Base-by-base conservation (phyloP, 2,888 invertebrate genomes). In the Brassicogethes aeneus region DNA sequence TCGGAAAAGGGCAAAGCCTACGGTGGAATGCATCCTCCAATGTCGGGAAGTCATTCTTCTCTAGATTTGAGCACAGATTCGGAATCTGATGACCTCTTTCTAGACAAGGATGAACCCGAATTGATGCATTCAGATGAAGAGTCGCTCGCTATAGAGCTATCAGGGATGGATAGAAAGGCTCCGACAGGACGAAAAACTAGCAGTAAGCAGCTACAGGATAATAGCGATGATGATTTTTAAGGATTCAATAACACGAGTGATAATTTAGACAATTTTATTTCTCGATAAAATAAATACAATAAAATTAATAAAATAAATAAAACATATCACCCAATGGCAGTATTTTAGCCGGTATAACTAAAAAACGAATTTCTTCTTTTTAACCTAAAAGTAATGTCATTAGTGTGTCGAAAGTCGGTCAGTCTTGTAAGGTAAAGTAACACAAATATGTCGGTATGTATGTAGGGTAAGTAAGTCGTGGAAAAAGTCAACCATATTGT, bases 21-120 rank as follows among this genome's bases (percentile, higher is more conserved):
- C 36, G 63, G 61, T 2, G 53, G 53, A 3, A 59, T 64, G 58
- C 61, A 62, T 41, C 63, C 64, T 1, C 57, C 60, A 2, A 46
- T 56, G 16, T 58, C 62, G 1, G 53, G 56, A 3, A 65, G 62
- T 41, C 63, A 57, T 17, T 64, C 66, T 2, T 64, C 64, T 3
- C 45, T 64, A 17, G 65, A 63, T 40, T 48, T 66, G 17, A 64
- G 64, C 39, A 56, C 59, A 2, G 65, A 65, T 23, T 58, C 65
- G 1, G 69, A 67, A 40, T 58, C 62, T 1, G 67, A 67, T 41
- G 68, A 68, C 39, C 51, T 68, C 10, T 64, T 68, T 37, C 44
- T 69, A 12, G 67, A 68, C 44, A 67, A 64, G 32, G 67, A 68
- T 34, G 69, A 68, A 44, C 63, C 65, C 0, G 68, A 68, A 44